A percentile compares a stretch with the other conserved stretches of the same genome.
These are phyloP conservation scores for Eurytoma californica DNA, from an alignment of 2,888 invertebrate species.

Conservation along the genomic window DNA sequence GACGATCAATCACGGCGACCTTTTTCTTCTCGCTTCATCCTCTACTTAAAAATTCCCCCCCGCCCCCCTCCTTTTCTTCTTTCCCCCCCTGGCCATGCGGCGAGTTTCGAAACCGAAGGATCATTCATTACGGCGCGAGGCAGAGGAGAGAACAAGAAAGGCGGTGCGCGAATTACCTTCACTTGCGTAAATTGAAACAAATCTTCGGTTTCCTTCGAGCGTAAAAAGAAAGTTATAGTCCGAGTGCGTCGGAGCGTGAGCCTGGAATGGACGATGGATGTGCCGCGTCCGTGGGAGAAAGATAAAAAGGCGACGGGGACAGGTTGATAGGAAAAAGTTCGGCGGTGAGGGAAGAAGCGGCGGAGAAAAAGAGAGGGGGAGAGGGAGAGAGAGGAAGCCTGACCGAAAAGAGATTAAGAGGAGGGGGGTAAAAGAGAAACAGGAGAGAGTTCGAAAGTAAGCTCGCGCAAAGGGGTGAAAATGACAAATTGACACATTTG, in stretches of 20 bases:
- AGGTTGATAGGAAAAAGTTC: slow-evolving; percentile 9
- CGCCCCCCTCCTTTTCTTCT: background rate
- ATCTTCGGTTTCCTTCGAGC: slow-evolving; percentile 57
- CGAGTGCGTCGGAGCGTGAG: slow-evolving; percentile 60
- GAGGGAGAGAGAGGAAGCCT: background rate
- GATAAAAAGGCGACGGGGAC: slow-evolving; percentile 6
- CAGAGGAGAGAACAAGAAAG: slow-evolving; percentile 11
- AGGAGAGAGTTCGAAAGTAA: slow-evolving; percentile 15
- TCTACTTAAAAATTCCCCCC: slow-evolving; percentile 30
- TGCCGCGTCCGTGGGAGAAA: slow-evolving; percentile 31
- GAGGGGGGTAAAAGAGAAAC: slow-evolving; percentile 10
- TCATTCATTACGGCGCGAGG: slow-evolving; percentile 30
- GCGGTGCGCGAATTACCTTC: slow-evolving; percentile 55
- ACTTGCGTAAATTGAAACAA: slow-evolving; percentile 61
- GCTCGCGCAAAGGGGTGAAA: slow-evolving; percentile 61
- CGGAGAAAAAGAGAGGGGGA: background rate
- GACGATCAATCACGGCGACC: slow-evolving; percentile 16
- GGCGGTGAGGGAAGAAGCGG: background rate
- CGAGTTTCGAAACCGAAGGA: slow-evolving; percentile 11
- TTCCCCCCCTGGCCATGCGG: background rate
- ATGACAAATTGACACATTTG: slow-evolving; percentile 69
- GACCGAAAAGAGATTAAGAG: slow-evolving; percentile 17
- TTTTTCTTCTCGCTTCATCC: slow-evolving; percentile 26
- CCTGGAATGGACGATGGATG: slow-evolving; percentile 59
- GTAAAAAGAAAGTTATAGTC: slow-evolving; percentile 56